A percentile compares a stretch with the other conserved stretches of the same genome.
Conservation (phyloP, 2,113 vertebrate genomes). For the Tychaedon coryphoeus region DNA sequence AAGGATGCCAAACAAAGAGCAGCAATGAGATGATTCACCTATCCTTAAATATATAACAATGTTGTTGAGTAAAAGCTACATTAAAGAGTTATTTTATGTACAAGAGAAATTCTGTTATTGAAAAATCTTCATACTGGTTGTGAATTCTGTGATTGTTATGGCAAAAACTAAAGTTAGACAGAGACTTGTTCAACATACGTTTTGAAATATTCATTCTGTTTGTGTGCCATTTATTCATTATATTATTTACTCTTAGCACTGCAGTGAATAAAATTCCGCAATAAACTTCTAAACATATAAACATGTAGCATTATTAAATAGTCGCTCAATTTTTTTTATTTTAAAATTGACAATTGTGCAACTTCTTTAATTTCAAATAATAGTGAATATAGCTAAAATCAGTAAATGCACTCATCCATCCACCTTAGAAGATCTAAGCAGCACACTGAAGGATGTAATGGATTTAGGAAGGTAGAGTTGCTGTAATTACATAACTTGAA, state of each 20-base stretch:
- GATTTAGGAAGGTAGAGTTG: background rate
- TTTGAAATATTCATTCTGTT: background rate
- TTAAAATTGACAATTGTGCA: background rate
- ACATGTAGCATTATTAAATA: background rate
- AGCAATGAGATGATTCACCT: slow-evolving; percentile 4
- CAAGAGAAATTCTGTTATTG: background rate
- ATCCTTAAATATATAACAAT: background rate
- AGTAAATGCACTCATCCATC: background rate
- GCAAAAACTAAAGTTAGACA: background rate
- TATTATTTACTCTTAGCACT: background rate
- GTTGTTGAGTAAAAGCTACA: background rate
- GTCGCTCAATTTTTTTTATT: background rate
- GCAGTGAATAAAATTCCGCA: background rate
- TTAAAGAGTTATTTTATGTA: background rate
- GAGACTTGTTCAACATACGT: slow-evolving; percentile 26
- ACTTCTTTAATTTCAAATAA: background rate
- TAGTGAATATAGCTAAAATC: background rate
- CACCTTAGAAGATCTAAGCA: background rate
- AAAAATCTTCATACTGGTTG: slow-evolving; percentile 5
- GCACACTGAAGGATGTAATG: background rate
- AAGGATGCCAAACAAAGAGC: background rate
- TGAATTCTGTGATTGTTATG: slow-evolving; percentile 1
- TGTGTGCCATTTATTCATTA: background rate
- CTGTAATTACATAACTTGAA: background rate
- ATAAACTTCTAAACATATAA: background rate